Base-by-base conservation (phyloP, 2,113 vertebrate species). In the Seriola quinqueradiata region DNA sequence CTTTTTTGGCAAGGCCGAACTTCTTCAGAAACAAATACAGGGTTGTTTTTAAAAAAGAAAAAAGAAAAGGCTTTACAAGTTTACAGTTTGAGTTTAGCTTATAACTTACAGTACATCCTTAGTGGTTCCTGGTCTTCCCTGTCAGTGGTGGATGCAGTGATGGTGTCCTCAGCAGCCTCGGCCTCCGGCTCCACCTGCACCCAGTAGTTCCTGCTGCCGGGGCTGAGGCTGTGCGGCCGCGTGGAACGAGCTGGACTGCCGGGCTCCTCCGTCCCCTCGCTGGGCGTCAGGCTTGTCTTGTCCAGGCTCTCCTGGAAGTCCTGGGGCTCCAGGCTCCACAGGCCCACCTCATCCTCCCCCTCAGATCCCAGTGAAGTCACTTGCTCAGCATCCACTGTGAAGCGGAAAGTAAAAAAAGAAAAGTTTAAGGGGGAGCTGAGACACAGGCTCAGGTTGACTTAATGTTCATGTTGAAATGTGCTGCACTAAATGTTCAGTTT, bases 261-360 rank as follows among this genome's bases (percentile, higher is more conserved):
- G 0, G 93, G 75, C 77, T 95, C 93, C 52, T 93, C 94, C 0
- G 93, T 94, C 50, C 87, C 94, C 89, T 95, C 95, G 16, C 93
- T 95, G 63, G 93, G 89, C 1, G 93, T 96, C 90, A 94, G 84
- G 80, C 94, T 95, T 0, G 90, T 90, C 88, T 95, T 95, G 78
- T 94, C 93, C 82, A 91, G 92, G 85, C 88, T 91, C 87, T 94
- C 94, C 83, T 88, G 91, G 80, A 87, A 85, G 79, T 95, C 95
- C 89, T 90, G 94, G 70, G 79, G 89, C 82, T 95, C 95, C 87
- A 93, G 81, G 82, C 91, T 90, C 94, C 95, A 96, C 40, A 92
- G 74, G 9, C 92, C 87, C 58, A 88, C 92, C 68, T 96, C 95
- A 95, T 96, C 94, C 79, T 96, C 95, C 38, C 93, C 95, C 68